These are phyloP conservation scores for Aleiodes sp. DNA, from an alignment of 1,140 invertebrate species.

Conservation along the genomic window DNA sequence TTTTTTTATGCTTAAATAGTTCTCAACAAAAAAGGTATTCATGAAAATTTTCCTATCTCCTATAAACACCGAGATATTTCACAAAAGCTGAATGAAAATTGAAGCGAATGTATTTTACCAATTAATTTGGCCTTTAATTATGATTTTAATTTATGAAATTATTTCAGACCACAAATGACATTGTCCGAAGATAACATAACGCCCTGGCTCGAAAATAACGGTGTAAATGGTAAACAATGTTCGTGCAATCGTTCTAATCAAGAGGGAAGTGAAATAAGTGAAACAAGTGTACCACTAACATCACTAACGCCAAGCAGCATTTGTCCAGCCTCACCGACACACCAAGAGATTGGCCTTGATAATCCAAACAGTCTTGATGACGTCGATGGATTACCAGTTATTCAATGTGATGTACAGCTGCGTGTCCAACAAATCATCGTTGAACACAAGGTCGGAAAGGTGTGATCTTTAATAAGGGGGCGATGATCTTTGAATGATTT, in stretches of 20 bases:
- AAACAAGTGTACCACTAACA: slow-evolving; percentile 54
- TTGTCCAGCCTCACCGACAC: slow-evolving; percentile 60
- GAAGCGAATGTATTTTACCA: too few relatives aligned
- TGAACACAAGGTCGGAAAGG: slow-evolving; percentile 74
- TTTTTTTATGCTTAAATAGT: too few relatives aligned
- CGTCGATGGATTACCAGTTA: slow-evolving; percentile 83
- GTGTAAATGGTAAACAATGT: slow-evolving; percentile 24
- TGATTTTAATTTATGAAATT: neutral
- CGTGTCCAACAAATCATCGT: slow-evolving; percentile 81
- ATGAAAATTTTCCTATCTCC: too few relatives aligned
- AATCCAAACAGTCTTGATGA: slow-evolving; percentile 67
- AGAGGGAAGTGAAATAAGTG: slow-evolving; percentile 60
- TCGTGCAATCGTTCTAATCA: slow-evolving; percentile 49
- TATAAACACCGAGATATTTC: too few relatives aligned
- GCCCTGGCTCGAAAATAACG: slow-evolving; percentile 46
- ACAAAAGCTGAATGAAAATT: too few relatives aligned
- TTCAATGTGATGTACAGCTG: slow-evolving; percentile 81
- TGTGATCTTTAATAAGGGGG: slow-evolving; percentile 8
- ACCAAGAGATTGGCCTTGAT: slow-evolving; percentile 56
- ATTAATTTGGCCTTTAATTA: too few relatives aligned
- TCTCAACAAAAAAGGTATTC: too few relatives aligned
- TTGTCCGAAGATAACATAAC: slow-evolving; percentile 38
- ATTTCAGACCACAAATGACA: neutral
- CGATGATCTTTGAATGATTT: slow-evolving; percentile 11
- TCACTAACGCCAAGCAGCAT: slow-evolving; percentile 62